Evolutionary conservation across 2,888 invertebrate genomes (phyloP).

Genomic region (Chorisops tibialis): DNA sequence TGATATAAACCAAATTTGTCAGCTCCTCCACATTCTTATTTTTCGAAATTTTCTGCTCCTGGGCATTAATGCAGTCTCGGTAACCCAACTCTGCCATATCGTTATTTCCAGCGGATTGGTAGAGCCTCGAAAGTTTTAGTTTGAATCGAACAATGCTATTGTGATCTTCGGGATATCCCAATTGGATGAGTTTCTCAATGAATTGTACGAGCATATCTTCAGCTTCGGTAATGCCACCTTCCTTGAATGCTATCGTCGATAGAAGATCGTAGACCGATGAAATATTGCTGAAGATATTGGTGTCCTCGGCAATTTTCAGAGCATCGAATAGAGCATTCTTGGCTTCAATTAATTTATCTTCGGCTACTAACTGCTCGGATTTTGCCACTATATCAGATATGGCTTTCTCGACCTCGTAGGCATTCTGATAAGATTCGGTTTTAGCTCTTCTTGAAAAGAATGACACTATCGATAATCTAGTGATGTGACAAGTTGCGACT

Average conservation of each 20-base stretch:
- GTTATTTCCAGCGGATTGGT: constrained; percentile 45
- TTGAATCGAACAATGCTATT: constrained; percentile 51
- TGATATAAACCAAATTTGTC: constrained; percentile 51
- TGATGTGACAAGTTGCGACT: no score
- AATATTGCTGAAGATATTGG: constrained; percentile 41
- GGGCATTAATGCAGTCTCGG: constrained; percentile 47
- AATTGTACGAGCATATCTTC: constrained; percentile 48
- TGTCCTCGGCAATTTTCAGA: constrained; percentile 49
- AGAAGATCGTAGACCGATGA: constrained; percentile 50
- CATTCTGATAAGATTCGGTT: constrained; percentile 27
- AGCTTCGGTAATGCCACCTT: constrained; percentile 49
- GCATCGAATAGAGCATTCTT: constrained; percentile 49
- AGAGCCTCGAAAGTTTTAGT: constrained; percentile 51
- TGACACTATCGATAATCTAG: not conserved
- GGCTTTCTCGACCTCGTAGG: constrained; percentile 32
- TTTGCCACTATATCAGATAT: constrained; percentile 31
- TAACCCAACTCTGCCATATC: constrained; percentile 52
- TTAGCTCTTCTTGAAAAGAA: not conserved
- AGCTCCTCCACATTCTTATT: constrained; percentile 47
- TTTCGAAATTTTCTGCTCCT: constrained; percentile 46
- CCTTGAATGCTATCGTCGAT: constrained; percentile 49
- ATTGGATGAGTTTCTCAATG: constrained; percentile 49
- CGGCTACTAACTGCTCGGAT: constrained; percentile 30
- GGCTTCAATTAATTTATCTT: constrained; percentile 46
- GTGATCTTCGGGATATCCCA: constrained; percentile 47